Percentiles rank a stretch among this genome's conserved stretches.
Conservation (phyloP, 2,797 vertebrate genomes). For the Thripadectes ignobilis region DNA sequence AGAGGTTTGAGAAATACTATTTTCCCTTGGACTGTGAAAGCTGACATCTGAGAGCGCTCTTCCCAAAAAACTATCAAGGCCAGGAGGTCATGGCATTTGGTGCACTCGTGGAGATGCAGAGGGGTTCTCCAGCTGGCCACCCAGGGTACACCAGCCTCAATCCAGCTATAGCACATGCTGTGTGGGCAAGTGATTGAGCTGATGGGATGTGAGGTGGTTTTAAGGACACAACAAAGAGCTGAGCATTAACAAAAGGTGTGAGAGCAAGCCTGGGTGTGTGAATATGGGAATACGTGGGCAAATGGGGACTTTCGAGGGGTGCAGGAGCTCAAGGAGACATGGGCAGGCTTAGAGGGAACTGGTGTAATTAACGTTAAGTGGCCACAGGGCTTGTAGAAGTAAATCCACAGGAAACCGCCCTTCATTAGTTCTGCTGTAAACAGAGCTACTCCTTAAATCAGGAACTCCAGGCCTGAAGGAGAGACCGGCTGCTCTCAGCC, state of each 20-base stretch:
- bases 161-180: not conserved
- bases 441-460: not conserved
- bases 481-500: not conserved
- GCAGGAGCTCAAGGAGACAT: not conserved
- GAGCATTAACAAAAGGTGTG: not conserved
- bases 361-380: not conserved
- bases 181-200: not conserved
- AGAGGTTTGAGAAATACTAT: not conserved
- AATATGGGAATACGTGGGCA: not conserved
- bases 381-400: not conserved
- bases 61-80: not conserved
- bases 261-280: not conserved
- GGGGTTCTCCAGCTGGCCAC: not conserved
- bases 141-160: not conserved
- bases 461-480: not conserved
- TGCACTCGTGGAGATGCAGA: not conserved
- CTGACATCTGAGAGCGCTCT: not conserved
- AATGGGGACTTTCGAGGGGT: not conserved
- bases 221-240: not conserved
- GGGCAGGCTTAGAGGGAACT: not conserved
- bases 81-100: not conserved
- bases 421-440: slow-evolving; percentile 30
- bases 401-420: not conserved
- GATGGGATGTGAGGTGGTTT: not conserved
- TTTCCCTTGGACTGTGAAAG: not conserved